These are phyloP conservation scores for Crocidura indochinensis DNA, from an alignment of 2,797 vertebrate species.

Conservation along the genomic window DNA sequence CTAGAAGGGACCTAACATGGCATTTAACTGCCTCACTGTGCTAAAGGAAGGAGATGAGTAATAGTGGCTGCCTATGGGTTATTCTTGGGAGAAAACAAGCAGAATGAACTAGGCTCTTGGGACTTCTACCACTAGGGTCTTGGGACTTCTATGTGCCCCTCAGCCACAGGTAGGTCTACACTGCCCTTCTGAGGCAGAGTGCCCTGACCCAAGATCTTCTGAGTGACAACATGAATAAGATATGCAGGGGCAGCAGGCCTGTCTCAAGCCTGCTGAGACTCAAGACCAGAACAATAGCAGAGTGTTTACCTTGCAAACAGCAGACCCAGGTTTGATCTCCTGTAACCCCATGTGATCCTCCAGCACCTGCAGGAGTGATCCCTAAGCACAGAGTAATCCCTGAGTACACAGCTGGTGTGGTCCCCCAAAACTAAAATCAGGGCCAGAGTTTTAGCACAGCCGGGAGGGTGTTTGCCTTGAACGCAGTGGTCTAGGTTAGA, in stretches of 20 bases:
- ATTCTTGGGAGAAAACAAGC: not conserved
- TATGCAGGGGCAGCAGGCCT: not conserved
- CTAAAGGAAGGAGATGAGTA: conserved; percentile 11
- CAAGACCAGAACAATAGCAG: too few species aligned
- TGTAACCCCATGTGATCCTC: too few species aligned
- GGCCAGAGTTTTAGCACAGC: too few species aligned
- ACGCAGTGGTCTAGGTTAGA: too few species aligned
- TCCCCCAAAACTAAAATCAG: too few species aligned
- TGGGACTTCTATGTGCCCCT: not conserved
- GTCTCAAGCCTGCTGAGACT: too few species aligned
- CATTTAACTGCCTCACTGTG: not conserved
- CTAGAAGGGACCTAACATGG: not conserved
- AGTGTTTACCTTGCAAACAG: too few species aligned
- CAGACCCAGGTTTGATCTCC: too few species aligned
- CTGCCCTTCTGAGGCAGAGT: not conserved
- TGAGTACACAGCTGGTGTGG: too few species aligned
- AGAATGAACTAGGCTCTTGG: not conserved
- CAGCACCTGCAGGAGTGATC: too few species aligned
- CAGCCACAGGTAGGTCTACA: not conserved
- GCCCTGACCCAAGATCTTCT: not conserved
- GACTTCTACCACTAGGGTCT: not conserved
- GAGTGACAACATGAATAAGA: not conserved
- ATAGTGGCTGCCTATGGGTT: not conserved
- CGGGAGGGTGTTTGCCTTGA: too few species aligned
- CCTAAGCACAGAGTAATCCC: too few species aligned